A percentile compares a stretch with the other conserved stretches of the same genome.
phyloP scores from a whole-genome alignment of 2,797 vertebrate species.

The Gymnodraco acuticeps region DNA sequence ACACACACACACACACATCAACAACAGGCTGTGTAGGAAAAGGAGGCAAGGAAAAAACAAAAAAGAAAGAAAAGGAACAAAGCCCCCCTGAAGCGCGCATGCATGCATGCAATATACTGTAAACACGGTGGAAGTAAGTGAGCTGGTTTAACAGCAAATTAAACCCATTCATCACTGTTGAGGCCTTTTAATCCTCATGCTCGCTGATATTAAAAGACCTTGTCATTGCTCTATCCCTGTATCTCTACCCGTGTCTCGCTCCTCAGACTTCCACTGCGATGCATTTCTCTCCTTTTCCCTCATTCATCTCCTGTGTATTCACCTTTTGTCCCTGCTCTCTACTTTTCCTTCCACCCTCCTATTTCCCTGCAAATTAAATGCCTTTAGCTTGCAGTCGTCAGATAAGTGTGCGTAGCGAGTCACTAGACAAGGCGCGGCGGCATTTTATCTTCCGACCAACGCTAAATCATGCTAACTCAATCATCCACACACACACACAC shows the following conservation, averaged over 20 bases:
- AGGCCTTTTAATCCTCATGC: conserved; percentile 57
- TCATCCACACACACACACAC: conserved; percentile 70
- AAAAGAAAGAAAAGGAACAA: conserved; percentile 31
- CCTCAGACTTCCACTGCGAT: conserved; percentile 23
- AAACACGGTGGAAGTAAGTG: conserved; percentile 43
- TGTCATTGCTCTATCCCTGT: conserved; percentile 44
- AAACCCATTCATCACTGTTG: conserved; percentile 67
- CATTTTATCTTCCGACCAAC: conserved; percentile 78
- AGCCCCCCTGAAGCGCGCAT: conserved; percentile 12
- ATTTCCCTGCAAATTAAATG: conserved; percentile 71
- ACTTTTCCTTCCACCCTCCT: conserved; percentile 22
- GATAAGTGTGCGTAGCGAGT: conserved; percentile 75
- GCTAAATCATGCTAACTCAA: conserved; percentile 81
- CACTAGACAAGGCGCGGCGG: conserved; percentile 57
- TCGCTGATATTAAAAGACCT: conserved; percentile 58
- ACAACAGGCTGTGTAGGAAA: no score
- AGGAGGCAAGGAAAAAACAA: conserved; percentile 28
- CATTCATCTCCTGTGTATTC: conserved; percentile 38
- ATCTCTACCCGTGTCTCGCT: conserved; percentile 34
- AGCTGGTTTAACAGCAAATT: conserved; percentile 64
- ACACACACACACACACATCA: background rate
- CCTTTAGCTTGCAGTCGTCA: conserved; percentile 68
- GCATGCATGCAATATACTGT: conserved; percentile 24
- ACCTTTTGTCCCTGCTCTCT: conserved; percentile 11
- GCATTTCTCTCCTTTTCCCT: conserved; percentile 26